These are phyloP conservation scores for Oreochromis spilurus DNA, from an alignment of 2,113 vertebrate genomes.

Conservation along the genomic window DNA sequence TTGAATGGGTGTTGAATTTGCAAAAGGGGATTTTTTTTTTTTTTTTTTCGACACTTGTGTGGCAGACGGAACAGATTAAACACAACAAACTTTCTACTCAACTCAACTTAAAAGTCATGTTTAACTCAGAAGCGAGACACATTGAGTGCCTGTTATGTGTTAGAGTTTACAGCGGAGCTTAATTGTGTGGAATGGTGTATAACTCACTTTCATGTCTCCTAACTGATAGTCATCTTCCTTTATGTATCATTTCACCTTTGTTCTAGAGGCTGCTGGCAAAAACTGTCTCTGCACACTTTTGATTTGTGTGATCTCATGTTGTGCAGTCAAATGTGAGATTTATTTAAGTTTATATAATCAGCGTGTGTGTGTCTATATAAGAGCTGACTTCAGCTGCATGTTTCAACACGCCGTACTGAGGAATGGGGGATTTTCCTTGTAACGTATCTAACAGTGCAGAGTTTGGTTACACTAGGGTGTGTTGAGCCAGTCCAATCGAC, in stretches of 20 bases:
- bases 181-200: not conserved
- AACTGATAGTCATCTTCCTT: conserved; percentile 12
- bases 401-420: conserved; percentile 39
- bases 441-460: conserved; percentile 9
- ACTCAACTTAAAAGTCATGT: conserved; percentile 5
- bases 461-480: not conserved
- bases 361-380: not conserved
- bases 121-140: not conserved
- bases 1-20: conserved; percentile 5
- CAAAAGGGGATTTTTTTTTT: conserved; percentile 32
- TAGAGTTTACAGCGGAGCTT: not conserved
- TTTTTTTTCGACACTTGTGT: conserved; percentile 10
- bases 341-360: not conserved
- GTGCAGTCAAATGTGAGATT: conserved; percentile 15
- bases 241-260: conserved; percentile 13
- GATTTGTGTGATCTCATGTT: conserved; percentile 29
- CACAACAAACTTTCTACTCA: not conserved
- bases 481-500: not conserved
- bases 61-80: conserved; percentile 1
- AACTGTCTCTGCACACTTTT: not conserved
- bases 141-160: not conserved
- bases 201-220: conserved; percentile 2
- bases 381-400: conserved; percentile 17
- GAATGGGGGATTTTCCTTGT: conserved; percentile 41
- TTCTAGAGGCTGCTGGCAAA: not conserved